Base-by-base conservation (phyloP, 2,888 invertebrate species). In the Tachina lurida region DNA sequence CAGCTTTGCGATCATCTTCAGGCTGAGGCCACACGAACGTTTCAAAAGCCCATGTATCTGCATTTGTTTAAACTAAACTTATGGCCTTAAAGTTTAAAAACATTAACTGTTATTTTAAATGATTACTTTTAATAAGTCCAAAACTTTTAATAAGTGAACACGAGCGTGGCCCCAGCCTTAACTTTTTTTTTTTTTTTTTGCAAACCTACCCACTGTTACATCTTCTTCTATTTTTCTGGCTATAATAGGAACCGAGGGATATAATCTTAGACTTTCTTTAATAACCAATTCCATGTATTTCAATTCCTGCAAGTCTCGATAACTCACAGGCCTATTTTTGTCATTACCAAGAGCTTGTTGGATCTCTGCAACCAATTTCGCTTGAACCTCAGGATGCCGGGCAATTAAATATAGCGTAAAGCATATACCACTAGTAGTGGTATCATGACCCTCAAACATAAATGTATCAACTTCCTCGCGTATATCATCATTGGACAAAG, bases 381-480 rank as follows among this genome's bases (percentile, higher is more conserved):
- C 54, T 79, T 92, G 92, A 1, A 90, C 88, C 10, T 88, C 80
- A 0, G 90, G 83, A 89, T 92, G 88, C 2, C 90, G 88, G 8
- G 92, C 89, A 31, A 92, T 86, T 19, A 90, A 87, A 71, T 90
- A 91, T 0, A 92, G 82, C 1, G 89, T 88, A 81, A 90, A 91
- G 10, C 89, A 88, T 3, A 92, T 90, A 15, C 88, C 92, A 74
- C 90, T 89, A 0, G 91, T 91, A 4, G 92, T 91, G 3, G 92
- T 92, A 49, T 92, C 91, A 31, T 91, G 89, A 3, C 91, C 90
- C 84, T 94, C 95, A 91, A 96, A 90, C 89, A 90, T 90, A 43
- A 96, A 95, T 0, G 96, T 96, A 87, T 95, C 95, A 0, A 96
- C 95, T 93, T 96, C 95, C 90, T 95, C 95, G 71, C 95, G 93